These are phyloP conservation scores for Neotragus moschatus DNA, from an alignment of 2,113 vertebrate species.

Conservation along the genomic window DNA sequence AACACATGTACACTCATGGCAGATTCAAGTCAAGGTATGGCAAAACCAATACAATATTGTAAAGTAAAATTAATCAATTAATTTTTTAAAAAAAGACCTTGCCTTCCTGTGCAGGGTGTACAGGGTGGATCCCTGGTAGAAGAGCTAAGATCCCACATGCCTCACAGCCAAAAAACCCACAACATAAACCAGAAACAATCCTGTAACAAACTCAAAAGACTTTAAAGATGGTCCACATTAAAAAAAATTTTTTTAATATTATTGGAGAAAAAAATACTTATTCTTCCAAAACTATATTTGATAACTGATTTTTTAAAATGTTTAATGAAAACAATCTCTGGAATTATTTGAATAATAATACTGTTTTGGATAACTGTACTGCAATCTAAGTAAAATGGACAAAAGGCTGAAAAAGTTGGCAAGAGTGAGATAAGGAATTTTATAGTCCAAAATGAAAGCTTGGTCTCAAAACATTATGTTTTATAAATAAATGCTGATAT, in stretches of 20 bases:
- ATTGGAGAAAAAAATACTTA: not conserved
- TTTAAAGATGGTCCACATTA: not conserved
- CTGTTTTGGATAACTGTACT: not conserved
- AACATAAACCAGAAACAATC: not conserved
- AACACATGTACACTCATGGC: too few relatives aligned
- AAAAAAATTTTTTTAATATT: too few relatives aligned
- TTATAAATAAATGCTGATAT: not conserved
- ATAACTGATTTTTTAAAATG: not conserved
- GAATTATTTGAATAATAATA: not conserved
- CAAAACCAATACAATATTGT: too few relatives aligned
- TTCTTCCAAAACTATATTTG: not conserved
- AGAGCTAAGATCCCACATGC: not conserved
- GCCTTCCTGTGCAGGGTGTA: not conserved
- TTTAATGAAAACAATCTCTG: not conserved
- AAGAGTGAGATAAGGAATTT: not conserved
- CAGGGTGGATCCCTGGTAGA: not conserved
- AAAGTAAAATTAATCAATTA: too few relatives aligned
- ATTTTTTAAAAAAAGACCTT: not conserved
- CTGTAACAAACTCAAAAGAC: not conserved
- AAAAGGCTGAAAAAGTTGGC: not conserved
- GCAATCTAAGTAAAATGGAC: not conserved
- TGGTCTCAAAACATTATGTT: not conserved
- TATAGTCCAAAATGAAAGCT: not conserved
- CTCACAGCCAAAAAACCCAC: not conserved
- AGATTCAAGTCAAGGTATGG: too few relatives aligned